Percentiles rank a stretch among this genome's conserved stretches.
phyloP scores from a whole-genome alignment of 1,140 invertebrate genomes.

The Eriocheir sinensis region DNA sequence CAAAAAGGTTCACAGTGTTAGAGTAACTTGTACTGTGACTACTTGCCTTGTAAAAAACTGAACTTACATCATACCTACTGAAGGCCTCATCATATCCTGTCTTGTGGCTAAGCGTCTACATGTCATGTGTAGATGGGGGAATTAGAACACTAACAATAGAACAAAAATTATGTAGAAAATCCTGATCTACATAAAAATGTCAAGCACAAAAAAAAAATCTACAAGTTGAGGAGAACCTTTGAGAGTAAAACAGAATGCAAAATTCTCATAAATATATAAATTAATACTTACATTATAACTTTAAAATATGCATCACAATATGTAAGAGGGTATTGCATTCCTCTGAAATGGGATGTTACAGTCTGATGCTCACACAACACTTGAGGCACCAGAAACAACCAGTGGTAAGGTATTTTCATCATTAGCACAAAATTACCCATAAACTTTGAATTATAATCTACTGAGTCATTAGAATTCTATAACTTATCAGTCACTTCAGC shows the following conservation, averaged over 20 bases:
- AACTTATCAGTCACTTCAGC: background rate
- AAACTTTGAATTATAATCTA: background rate
- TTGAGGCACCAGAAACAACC: background rate
- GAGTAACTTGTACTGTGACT: constrained; percentile 48
- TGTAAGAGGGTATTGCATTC: constrained; percentile 33
- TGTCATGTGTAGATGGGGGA: constrained; percentile 39
- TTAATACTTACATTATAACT: constrained; percentile 58
- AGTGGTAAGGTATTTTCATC: background rate
- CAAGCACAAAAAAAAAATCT: background rate
- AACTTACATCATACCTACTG: constrained; percentile 54
- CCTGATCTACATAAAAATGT: constrained; percentile 14
- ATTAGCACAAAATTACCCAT: constrained; percentile 18
- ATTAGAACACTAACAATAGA: constrained; percentile 51
- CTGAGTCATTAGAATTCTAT: background rate
- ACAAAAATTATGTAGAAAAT: background rate
- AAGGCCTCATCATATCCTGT: constrained; percentile 64
- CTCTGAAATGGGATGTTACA: constrained; percentile 6
- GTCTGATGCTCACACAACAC: constrained; percentile 59
- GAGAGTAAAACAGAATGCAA: constrained; percentile 31
- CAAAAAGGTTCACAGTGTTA: constrained; percentile 53
- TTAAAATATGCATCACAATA: constrained; percentile 52
- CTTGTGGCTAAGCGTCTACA: constrained; percentile 67
- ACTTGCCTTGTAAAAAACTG: constrained; percentile 68
- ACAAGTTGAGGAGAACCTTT: too few relatives aligned
- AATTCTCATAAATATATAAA: constrained; percentile 30